Percentiles rank a stretch among this genome's conserved stretches.
Conservation (phyloP, 2,888 invertebrate species). For the Protodeltote pygarga region DNA sequence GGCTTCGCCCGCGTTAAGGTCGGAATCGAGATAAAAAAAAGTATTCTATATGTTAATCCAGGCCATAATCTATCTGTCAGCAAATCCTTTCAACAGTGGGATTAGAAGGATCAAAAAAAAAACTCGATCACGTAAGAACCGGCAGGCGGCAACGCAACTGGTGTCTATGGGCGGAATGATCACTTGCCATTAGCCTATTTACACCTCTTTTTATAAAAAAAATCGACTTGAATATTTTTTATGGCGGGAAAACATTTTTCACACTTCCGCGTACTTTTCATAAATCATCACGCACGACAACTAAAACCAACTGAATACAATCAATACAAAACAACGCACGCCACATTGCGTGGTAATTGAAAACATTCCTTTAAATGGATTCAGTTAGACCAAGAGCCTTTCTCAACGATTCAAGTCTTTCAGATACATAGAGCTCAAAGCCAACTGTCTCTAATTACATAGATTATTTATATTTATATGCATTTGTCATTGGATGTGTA, state of each 20-base stretch:
- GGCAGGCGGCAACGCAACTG: no score
- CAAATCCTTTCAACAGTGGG: no score
- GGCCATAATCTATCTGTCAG: no score
- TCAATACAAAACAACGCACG: constrained; percentile 18
- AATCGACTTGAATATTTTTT: no score
- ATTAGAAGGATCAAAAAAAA: no score
- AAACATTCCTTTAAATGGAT: constrained; percentile 12
- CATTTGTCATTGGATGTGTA: constrained; percentile 65
- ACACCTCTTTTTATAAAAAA: no score
- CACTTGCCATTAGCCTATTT: no score
- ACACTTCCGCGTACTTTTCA: not conserved
- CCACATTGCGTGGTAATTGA: constrained; percentile 27
- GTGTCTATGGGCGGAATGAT: no score
- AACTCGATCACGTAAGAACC: no score
- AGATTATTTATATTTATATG: constrained; percentile 56
- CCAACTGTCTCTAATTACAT: constrained; percentile 38
- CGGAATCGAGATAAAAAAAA: no score
- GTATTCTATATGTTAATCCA: no score
- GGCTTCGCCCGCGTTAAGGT: no score
- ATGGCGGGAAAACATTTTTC: not conserved
- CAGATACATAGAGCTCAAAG: constrained; percentile 28
- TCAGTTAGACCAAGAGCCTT: constrained; percentile 11
- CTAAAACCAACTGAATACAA: not conserved
- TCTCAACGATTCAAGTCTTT: constrained; percentile 17
- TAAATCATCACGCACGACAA: not conserved